Percentiles rank a stretch among this genome's conserved stretches.
phyloP scores from a whole-genome alignment of 2,888 invertebrate species.

The Lithophane ornitopus region DNA sequence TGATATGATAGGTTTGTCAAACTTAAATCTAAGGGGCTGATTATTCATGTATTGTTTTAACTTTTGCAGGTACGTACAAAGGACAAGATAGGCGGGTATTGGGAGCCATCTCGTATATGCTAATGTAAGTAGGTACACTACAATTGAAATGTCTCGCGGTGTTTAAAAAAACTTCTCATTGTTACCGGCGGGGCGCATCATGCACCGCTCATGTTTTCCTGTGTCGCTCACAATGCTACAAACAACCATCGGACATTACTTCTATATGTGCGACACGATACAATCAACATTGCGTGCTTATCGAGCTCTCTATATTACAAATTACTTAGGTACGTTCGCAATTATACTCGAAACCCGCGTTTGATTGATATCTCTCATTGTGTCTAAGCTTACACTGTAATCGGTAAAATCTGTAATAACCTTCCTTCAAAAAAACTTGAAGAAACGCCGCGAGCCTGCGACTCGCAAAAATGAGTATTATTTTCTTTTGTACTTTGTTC shows the following conservation, averaged over 20 bases:
- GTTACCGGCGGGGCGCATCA: slow-evolving; percentile 77
- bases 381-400: slow-evolving; percentile 55
- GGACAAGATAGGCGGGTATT: slow-evolving; percentile 35
- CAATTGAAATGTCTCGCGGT: slow-evolving; percentile 76
- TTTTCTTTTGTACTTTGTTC: slow-evolving; percentile 1
- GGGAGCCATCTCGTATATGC: slow-evolving; percentile 47
- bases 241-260: slow-evolving; percentile 76
- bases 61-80: slow-evolving; percentile 74
- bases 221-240: slow-evolving; percentile 77
- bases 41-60: slow-evolving; percentile 70
- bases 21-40: slow-evolving; percentile 10
- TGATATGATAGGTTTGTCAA: not conserved
- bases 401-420: slow-evolving; percentile 45
- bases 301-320: slow-evolving; percentile 73
- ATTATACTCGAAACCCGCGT: slow-evolving; percentile 67
- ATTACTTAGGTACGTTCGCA: slow-evolving; percentile 68
- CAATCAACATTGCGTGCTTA: slow-evolving; percentile 75
- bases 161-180: slow-evolving; percentile 83
- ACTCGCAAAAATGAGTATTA: slow-evolving; percentile 6
- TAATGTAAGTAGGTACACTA: slow-evolving; percentile 70
- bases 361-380: slow-evolving; percentile 64
- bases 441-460: not conserved
- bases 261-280: slow-evolving; percentile 71
- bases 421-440: slow-evolving; percentile 31
- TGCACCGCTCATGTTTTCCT: slow-evolving; percentile 79